Conservation (phyloP, 2,888 invertebrate species). For the Phaonia tiefii region DNA sequence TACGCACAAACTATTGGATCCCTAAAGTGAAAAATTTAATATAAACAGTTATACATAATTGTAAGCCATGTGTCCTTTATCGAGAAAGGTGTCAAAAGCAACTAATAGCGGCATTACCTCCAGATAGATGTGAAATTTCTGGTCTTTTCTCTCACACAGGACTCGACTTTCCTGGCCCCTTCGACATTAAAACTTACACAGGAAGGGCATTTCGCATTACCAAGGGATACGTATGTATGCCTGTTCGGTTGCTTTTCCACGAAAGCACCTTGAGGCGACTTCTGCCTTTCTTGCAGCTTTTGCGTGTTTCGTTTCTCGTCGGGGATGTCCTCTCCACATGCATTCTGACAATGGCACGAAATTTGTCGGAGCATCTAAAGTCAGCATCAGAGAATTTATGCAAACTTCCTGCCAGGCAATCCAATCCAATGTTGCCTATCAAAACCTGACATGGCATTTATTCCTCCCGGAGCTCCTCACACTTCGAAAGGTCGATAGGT, state of each 20-base stretch:
- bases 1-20: not conserved
- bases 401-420: not conserved
- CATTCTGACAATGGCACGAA: slow-evolving; percentile 14
- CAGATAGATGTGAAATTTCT: too few species aligned
- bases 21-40: slow-evolving; percentile 6
- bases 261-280: slow-evolving; percentile 54
- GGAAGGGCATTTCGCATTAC: slow-evolving; percentile 26
- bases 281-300: slow-evolving; percentile 65
- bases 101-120: not conserved
- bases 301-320: slow-evolving; percentile 68
- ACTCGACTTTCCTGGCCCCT: too few species aligned
- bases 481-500: not conserved
- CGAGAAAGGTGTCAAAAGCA: not conserved
- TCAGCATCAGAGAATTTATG: not conserved
- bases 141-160: too few species aligned
- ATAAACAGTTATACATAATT: too few species aligned
- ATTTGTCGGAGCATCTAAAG: slow-evolving; percentile 10
- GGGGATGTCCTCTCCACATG: slow-evolving; percentile 5
- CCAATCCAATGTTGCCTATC: not conserved
- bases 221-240: slow-evolving; percentile 55
- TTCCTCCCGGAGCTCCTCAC: not conserved
- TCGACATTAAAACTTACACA: not conserved
- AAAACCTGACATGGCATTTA: not conserved
- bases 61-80: slow-evolving; percentile 11
- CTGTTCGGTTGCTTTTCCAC: too few species aligned